Percentiles rank a stretch among this genome's conserved stretches.
Conservation (phyloP, 2,888 invertebrate species). For the Eulithis prunata region DNA sequence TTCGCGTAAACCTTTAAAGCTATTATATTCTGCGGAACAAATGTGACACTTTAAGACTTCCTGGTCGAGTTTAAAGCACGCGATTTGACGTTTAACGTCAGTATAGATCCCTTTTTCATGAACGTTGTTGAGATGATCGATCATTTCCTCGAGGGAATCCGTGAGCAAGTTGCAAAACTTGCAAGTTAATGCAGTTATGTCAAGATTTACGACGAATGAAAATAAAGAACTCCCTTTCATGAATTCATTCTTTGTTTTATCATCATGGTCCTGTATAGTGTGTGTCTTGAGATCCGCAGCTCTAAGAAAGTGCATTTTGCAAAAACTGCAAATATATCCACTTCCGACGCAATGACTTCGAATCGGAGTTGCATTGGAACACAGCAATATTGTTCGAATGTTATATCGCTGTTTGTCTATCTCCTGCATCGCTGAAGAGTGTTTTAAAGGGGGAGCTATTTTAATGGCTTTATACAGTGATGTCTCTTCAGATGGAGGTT, state of each 20-base stretch:
- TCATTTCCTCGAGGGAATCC: slow-evolving; percentile 46
- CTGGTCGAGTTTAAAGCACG: slow-evolving; percentile 58
- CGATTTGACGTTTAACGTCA: slow-evolving; percentile 50
- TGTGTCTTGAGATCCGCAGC: slow-evolving; percentile 60
- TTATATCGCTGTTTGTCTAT: slow-evolving; percentile 41
- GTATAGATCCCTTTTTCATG: slow-evolving; percentile 52
- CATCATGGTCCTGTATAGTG: slow-evolving; percentile 43
- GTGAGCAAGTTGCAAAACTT: slow-evolving; percentile 51
- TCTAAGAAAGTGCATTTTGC: slow-evolving; percentile 49
- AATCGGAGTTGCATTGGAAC: slow-evolving; percentile 58
- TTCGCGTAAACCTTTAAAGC: slow-evolving; percentile 54
- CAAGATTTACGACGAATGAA: slow-evolving; percentile 57
- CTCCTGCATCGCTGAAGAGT: neutral
- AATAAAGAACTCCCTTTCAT: slow-evolving; percentile 26
- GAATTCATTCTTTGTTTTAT: slow-evolving; percentile 24
- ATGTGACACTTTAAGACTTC: slow-evolving; percentile 51
- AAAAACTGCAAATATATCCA: slow-evolving; percentile 61
- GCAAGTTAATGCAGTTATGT: slow-evolving; percentile 63
- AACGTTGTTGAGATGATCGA: slow-evolving; percentile 48
- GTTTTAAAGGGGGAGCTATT: neutral
- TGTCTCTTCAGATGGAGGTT: neutral
- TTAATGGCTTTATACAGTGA: too few species aligned
- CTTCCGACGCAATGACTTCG: slow-evolving; percentile 44
- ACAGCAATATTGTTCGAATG: slow-evolving; percentile 44
- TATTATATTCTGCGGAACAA: slow-evolving; percentile 49